These are phyloP conservation scores for Struthio camelus DNA, from an alignment of 2,113 vertebrate genomes.

Conservation along the genomic window DNA sequence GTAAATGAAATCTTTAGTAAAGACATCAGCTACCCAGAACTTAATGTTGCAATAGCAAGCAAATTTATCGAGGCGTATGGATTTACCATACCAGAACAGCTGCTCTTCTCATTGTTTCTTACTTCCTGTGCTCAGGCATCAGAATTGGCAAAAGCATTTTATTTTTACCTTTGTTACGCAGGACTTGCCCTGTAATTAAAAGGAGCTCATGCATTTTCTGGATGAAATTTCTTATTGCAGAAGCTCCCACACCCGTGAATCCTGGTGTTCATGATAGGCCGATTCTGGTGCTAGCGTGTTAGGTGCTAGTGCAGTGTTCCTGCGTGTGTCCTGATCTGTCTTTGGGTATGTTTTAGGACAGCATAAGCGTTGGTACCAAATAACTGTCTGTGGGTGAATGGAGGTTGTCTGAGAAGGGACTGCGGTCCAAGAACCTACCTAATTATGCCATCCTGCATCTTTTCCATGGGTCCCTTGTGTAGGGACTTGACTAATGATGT, in stretches of 20 bases:
- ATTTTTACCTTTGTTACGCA: not conserved
- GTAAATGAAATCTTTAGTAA: not conserved
- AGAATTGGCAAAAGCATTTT: not conserved
- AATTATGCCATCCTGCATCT: not conserved
- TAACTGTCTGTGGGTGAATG: not conserved
- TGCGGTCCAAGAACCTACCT: not conserved
- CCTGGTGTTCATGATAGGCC: not conserved
- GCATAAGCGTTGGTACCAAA: not conserved
- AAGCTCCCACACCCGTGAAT: accelerated
- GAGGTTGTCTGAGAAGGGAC: accelerated
- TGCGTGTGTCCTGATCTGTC: not conserved
- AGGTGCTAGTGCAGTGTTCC: not conserved
- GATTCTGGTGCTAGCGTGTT: not conserved
- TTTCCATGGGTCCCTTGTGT: not conserved
- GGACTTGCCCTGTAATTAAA: not conserved
- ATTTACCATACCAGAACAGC: not conserved
- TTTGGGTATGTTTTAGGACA: not conserved
- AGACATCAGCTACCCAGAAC: not conserved
- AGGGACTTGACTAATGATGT: not conserved
- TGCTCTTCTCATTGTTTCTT: not conserved
- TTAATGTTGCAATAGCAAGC: not conserved
- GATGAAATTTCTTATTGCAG: not conserved
- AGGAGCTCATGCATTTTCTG: not conserved
- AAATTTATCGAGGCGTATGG: not conserved
- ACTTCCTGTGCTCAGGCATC: not conserved